These are phyloP conservation scores for Heteromormyrus szaboi DNA, from an alignment of 2,797 vertebrate species.

Conservation along the genomic window DNA sequence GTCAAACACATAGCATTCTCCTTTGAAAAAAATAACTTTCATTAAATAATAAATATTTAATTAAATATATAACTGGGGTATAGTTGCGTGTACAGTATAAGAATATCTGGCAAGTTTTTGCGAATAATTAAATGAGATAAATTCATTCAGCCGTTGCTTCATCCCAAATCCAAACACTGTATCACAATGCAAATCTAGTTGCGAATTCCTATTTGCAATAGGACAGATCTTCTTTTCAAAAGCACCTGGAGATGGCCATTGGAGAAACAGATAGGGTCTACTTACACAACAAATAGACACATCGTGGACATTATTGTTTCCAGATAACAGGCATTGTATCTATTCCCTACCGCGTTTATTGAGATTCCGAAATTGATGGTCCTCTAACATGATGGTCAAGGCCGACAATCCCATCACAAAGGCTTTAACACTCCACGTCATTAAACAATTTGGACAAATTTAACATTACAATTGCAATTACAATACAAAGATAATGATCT, in stretches of 20 bases:
- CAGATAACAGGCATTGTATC: slow-evolving; percentile 25
- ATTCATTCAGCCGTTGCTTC: slow-evolving; percentile 38
- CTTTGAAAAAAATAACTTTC: neutral
- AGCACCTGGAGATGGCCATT: slow-evolving; percentile 42
- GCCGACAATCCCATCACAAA: slow-evolving; percentile 53
- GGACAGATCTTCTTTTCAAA: slow-evolving; percentile 56
- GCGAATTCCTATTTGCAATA: slow-evolving; percentile 60
- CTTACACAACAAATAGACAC: slow-evolving; percentile 69
- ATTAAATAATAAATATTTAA: neutral
- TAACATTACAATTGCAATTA: neutral
- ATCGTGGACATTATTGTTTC: slow-evolving; percentile 70
- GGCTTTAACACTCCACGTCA: slow-evolving; percentile 47
- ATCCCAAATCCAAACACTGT: slow-evolving; percentile 30
- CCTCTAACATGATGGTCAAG: slow-evolving; percentile 55
- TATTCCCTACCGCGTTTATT: slow-evolving; percentile 60
- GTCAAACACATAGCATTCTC: neutral
- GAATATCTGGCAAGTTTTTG: neutral
- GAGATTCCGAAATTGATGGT: slow-evolving; percentile 55
- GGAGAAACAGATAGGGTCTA: slow-evolving; percentile 56
- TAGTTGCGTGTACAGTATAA: neutral
- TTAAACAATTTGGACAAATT: slow-evolving; percentile 48
- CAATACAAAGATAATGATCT: neutral
- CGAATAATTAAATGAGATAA: slow-evolving; percentile 57
- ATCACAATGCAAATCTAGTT: slow-evolving; percentile 48
- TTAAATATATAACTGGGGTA: neutral